Conservation (phyloP, 2,797 vertebrate genomes). For the Bufotes viridis region DNA sequence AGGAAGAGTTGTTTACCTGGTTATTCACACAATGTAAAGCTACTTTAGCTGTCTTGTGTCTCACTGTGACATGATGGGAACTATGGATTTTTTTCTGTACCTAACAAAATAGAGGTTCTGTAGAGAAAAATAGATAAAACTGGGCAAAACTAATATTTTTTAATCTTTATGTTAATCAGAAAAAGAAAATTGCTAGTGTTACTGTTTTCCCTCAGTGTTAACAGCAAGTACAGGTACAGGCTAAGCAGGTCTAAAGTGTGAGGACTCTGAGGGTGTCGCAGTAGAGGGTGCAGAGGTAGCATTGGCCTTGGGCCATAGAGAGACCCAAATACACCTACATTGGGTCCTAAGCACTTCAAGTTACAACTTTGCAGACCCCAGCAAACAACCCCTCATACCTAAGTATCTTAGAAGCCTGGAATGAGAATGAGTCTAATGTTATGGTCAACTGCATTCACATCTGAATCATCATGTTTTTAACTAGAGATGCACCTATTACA, state of each 20-base stretch:
- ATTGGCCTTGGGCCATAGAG: not conserved
- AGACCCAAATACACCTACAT: not conserved
- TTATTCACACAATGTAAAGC: not conserved
- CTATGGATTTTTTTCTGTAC: not conserved
- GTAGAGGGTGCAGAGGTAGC: not conserved
- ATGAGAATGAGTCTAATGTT: not conserved
- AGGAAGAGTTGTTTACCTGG: not conserved
- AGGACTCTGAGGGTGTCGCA: not conserved
- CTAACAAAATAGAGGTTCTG: not conserved
- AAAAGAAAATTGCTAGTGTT: too few relatives aligned
- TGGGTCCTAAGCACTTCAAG: not conserved
- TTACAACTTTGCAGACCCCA: not conserved
- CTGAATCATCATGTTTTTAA: not conserved
- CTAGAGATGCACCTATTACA: not conserved
- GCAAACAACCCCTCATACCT: not conserved
- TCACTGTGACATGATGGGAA: not conserved
- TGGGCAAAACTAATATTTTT: not conserved
- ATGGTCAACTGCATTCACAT: not conserved
- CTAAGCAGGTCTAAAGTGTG: not conserved
- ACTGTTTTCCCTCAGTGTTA: not conserved
- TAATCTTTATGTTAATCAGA: not conserved
- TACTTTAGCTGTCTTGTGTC: not conserved
- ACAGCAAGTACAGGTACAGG: not conserved
- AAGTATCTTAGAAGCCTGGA: not conserved
- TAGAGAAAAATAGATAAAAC: not conserved